Evolutionary conservation across 2,888 invertebrate genomes (phyloP).

Genomic region (Scaptomyza caliginosa): DNA sequence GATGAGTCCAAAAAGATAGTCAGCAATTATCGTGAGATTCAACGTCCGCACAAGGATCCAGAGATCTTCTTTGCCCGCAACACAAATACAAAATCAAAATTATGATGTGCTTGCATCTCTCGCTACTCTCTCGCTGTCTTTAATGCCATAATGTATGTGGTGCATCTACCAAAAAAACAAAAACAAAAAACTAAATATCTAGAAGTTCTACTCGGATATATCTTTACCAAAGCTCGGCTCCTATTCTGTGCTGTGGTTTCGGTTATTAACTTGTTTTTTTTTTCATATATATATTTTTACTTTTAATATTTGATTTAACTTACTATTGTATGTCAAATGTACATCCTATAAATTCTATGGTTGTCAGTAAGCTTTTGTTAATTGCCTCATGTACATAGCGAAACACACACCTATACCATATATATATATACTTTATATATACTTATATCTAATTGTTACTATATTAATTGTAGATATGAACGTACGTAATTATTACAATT

Average conservation of each 20-base stretch:
- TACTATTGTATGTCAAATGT: constrained; percentile 31
- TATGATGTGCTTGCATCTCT: constrained; percentile 74
- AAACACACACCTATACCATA: not conserved
- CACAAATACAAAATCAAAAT: constrained; percentile 83
- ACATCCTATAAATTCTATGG: constrained; percentile 56
- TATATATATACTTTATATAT: constrained; percentile 24
- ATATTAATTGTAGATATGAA: constrained; percentile 30
- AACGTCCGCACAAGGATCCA: constrained; percentile 83
- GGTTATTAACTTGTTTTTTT: constrained; percentile 25
- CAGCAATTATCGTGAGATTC: constrained; percentile 84
- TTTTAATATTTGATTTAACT: constrained; percentile 7
- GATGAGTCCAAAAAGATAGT: constrained; percentile 84
- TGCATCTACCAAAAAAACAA: constrained; percentile 22
- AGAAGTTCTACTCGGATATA: constrained; percentile 24
- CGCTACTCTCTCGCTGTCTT: constrained; percentile 5
- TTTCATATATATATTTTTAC: not conserved
- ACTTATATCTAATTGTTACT: constrained; percentile 24
- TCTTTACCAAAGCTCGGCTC: constrained; percentile 10
- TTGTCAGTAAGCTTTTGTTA: constrained; percentile 64
- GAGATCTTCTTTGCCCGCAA: constrained; percentile 84
- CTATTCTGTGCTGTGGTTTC: constrained; percentile 23
- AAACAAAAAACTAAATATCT: no score
- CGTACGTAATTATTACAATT: constrained; percentile 26
- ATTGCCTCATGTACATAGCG: constrained; percentile 47
- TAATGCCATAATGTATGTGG: constrained; percentile 13